phyloP scores from a whole-genome alignment of 2,797 vertebrate species.

The Tragelaphus oryx region DNA sequence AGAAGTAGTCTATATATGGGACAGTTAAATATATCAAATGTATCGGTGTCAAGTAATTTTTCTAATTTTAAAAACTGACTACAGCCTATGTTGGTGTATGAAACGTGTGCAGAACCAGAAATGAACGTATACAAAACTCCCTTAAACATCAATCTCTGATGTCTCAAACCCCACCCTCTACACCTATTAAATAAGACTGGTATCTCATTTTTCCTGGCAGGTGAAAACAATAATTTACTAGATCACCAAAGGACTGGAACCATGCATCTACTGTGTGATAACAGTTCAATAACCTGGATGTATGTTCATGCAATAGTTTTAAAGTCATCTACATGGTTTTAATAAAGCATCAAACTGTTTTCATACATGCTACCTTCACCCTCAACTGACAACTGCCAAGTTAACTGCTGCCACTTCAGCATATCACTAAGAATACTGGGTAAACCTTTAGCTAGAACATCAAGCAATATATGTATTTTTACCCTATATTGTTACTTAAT shows the following conservation, averaged over 20 bases:
- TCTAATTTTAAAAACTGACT: slow-evolving; percentile 27
- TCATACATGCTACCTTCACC: slow-evolving; percentile 68
- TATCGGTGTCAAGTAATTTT: slow-evolving; percentile 25
- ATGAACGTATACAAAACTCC: neutral
- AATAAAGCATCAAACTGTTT: slow-evolving; percentile 65
- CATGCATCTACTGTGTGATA: slow-evolving; percentile 54
- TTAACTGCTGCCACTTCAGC: slow-evolving; percentile 61
- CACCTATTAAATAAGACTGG: slow-evolving; percentile 30
- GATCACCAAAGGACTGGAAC: slow-evolving; percentile 57
- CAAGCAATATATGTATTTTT: slow-evolving; percentile 39
- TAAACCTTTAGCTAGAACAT: slow-evolving; percentile 65
- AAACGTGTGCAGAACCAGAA: slow-evolving; percentile 65
- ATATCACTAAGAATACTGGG: slow-evolving; percentile 64
- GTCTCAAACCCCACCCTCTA: slow-evolving; percentile 28
- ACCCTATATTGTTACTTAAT: slow-evolving; percentile 55
- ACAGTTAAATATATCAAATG: slow-evolving; percentile 37
- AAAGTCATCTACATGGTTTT: slow-evolving; percentile 59
- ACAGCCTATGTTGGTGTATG: slow-evolving; percentile 8
- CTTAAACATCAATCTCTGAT: slow-evolving; percentile 34
- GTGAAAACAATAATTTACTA: slow-evolving; percentile 61
- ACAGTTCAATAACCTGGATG: slow-evolving; percentile 66
- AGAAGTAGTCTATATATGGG: slow-evolving; percentile 15
- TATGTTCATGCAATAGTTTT: slow-evolving; percentile 59
- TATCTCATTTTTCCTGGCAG: slow-evolving; percentile 58
- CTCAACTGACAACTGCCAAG: slow-evolving; percentile 71